phyloP scores from a whole-genome alignment of 2,113 vertebrate genomes.

The Acrocephalus arundinaceus region DNA sequence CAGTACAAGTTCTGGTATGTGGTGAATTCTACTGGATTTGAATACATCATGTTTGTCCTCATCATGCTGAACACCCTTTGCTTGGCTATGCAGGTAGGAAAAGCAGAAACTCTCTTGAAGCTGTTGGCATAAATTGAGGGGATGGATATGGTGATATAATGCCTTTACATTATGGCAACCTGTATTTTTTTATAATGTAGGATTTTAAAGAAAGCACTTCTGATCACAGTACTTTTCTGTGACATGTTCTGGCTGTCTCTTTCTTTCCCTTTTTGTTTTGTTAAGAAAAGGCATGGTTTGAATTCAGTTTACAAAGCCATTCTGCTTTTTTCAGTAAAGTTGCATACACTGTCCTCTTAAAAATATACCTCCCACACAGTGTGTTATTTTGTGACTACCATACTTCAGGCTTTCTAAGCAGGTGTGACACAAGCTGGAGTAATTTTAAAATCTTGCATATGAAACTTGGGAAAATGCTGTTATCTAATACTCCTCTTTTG shows the following conservation, averaged over 20 bases:
- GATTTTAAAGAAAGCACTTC: neutral
- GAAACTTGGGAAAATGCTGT: neutral
- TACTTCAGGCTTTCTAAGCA: neutral
- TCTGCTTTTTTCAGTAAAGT: neutral
- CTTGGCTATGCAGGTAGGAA: conserved; percentile 95
- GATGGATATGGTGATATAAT: neutral
- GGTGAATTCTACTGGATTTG: conserved; percentile 98
- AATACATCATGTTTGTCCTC: conserved; percentile 99
- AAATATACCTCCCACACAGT: neutral
- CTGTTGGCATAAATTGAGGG: neutral
- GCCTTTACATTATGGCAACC: neutral
- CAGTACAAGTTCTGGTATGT: conserved; percentile 99
- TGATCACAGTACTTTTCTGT: neutral
- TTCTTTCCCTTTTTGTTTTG: neutral
- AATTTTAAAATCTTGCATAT: neutral
- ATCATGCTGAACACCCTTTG: conserved; percentile 99
- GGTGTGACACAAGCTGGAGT: neutral
- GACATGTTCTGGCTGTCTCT: neutral
- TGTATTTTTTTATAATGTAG: neutral
- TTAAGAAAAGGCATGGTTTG: neutral
- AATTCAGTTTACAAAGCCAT: neutral
- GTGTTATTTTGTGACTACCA: neutral
- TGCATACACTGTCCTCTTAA: neutral
- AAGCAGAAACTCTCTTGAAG: neutral
- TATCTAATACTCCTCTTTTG: neutral